phyloP scores from a whole-genome alignment of 1,140 invertebrate species.

The Acyrthosiphon pisum region DNA sequence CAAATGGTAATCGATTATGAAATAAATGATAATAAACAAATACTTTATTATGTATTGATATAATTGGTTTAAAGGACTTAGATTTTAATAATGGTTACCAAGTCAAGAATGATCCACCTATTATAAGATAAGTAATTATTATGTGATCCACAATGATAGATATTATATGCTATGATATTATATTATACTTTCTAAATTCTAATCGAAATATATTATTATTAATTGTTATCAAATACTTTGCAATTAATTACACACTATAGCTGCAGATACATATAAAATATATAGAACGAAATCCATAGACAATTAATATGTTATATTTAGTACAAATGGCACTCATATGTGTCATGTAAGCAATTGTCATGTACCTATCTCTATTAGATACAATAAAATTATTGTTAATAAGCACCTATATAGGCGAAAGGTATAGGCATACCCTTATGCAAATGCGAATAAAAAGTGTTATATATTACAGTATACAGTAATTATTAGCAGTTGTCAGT shows the following conservation, averaged over 20 bases:
- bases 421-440: neutral
- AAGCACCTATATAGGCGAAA: neutral
- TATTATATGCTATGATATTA: neutral
- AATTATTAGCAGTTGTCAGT: neutral
- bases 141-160: neutral
- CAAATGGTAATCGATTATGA: neutral
- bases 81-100: neutral
- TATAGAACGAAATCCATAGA: neutral
- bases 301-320: neutral
- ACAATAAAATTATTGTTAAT: neutral
- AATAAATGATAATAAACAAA: neutral
- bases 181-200: constrained; percentile 14
- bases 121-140: neutral
- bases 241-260: neutral
- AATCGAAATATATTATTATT: neutral
- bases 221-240: neutral
- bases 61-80: neutral
- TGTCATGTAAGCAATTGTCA: neutral
- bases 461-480: neutral
- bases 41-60: too few species aligned
- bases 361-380: neutral
- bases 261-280: neutral
- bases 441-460: neutral
- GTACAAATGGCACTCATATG: neutral
- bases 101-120: neutral